A percentile compares a stretch with the other conserved stretches of the same genome.
phyloP scores from a whole-genome alignment of 2,797 vertebrate species.

The Myiothlypis coronata region DNA sequence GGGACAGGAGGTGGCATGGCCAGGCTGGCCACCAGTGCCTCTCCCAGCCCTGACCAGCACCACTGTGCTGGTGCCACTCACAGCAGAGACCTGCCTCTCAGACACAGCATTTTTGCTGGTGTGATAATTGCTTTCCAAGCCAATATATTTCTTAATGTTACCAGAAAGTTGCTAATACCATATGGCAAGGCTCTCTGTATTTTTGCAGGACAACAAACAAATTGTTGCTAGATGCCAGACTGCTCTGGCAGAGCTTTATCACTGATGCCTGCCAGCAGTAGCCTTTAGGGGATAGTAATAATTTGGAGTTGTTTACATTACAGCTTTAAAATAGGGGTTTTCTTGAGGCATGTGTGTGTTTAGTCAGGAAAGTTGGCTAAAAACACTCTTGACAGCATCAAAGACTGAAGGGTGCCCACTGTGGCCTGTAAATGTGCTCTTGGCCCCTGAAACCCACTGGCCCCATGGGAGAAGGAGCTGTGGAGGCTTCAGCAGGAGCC shows the following conservation, averaged over 20 bases:
- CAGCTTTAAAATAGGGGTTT: slow-evolving; percentile 49
- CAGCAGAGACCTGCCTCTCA: neutral
- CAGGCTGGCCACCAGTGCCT: neutral
- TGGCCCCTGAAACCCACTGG: neutral
- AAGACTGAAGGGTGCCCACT: neutral
- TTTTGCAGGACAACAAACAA: slow-evolving; percentile 71
- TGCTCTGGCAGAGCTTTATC: slow-evolving; percentile 63
- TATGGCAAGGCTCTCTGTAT: slow-evolving; percentile 59
- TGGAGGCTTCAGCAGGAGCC: neutral
- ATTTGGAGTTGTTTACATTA: slow-evolving; percentile 50
- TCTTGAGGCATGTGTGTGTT: slow-evolving; percentile 33
- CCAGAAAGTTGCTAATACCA: slow-evolving; percentile 65
- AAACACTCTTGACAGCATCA: neutral
- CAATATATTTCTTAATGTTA: slow-evolving; percentile 65
- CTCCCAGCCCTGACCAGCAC: neutral
- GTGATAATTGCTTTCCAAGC: slow-evolving; percentile 55
- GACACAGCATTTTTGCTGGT: neutral
- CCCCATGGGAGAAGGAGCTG: neutral
- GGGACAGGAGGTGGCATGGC: neutral
- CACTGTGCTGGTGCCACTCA: neutral
- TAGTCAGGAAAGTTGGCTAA: slow-evolving; percentile 20
- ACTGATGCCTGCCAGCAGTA: slow-evolving; percentile 58
- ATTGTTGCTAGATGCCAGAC: slow-evolving; percentile 65
- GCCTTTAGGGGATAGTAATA: slow-evolving; percentile 60
- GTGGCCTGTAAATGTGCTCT: neutral